Evolutionary conservation across 2,113 vertebrate species (phyloP), one percentile per base, ranked within the genome.

Genomic region (Geococcyx californianus): DNA sequence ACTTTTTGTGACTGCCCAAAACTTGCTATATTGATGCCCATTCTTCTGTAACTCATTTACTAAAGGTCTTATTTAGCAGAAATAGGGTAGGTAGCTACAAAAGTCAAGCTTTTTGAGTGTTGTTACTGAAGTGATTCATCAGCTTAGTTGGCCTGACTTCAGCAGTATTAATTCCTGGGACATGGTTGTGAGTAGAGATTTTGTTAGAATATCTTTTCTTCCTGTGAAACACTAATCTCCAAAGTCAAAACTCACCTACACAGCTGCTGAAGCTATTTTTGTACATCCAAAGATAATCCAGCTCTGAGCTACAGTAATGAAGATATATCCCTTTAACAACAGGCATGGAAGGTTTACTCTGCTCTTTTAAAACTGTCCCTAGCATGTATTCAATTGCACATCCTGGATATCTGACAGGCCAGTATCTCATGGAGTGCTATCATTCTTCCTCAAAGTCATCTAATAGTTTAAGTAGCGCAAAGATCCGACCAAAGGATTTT

Each of bases 211-310:
- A 49, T 31, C 36, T 87, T 73, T 90, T 75, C 76, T 67, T 89
- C 68, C 51, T 42, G 51, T 63, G 70, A 66, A 77, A 92, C 21
- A 47, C 74, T 95, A 80, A 95, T 92, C 90, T 87, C 68, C 25
- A 52, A 83, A 90, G 77, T 85, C 86, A 94, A 94, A 91, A 94
- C 69, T 93, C 87, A 93, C 91, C 72, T 88, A 79, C 59, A 56
- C 29, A 93, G 84, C 73, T 2, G 6, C 76, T 75, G 77, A 92
- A 83, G 89, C 85, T 90, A 82, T 92, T 96, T 84, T 92, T 94
- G 77, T 84, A 72, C 28, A 67, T 78, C 77, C 73, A 90, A 89
- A 96, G 73, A 89, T 93, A 94, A 96, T 96, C 91, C 89, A 89
- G 54, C 91, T 93, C 89, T 82, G 87, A 95, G 80, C 73, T 93